These are phyloP conservation scores for Drosophila prostipennis DNA, from an alignment of 2,888 invertebrate genomes.

Conservation along the genomic window DNA sequence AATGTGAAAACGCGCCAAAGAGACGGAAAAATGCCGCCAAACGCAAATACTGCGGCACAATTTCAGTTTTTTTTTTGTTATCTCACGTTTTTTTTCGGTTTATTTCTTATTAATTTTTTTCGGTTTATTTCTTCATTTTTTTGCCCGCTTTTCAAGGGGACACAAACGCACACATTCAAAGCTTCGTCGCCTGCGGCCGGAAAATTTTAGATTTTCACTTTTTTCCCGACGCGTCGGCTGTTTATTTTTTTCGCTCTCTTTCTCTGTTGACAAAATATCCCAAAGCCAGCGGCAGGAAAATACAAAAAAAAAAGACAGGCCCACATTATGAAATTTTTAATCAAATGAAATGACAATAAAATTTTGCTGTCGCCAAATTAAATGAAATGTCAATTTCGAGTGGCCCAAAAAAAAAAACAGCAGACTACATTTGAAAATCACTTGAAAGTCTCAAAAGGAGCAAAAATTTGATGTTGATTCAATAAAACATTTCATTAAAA, in stretches of 20 bases:
- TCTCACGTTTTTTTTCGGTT: conserved; percentile 41
- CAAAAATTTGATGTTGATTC: background rate
- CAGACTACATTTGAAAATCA: conserved; percentile 8
- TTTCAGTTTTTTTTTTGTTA: conserved; percentile 49
- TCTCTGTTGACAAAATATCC: conserved; percentile 55
- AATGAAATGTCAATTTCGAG: conserved; percentile 54
- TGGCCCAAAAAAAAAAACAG: background rate
- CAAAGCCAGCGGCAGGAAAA: background rate
- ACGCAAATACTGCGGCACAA: conserved; percentile 63
- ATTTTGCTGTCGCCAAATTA: conserved; percentile 48
- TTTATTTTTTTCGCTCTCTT: conserved; percentile 10
- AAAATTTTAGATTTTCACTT: conserved; percentile 50
- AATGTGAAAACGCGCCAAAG: conserved; percentile 42
- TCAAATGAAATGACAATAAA: conserved; percentile 73
- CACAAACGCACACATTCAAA: background rate
- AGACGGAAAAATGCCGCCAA: conserved; percentile 58
- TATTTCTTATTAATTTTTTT: conserved; percentile 26
- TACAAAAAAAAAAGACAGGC: conserved; percentile 14
- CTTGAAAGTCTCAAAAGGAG: conserved; percentile 1
- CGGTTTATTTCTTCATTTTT: conserved; percentile 9
- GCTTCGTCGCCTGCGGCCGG: conserved; percentile 37
- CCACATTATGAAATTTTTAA: conserved; percentile 72
- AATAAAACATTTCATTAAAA: background rate
- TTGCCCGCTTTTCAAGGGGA: conserved; percentile 32
- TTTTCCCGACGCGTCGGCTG: conserved; percentile 14